Conservation (phyloP, 2,113 vertebrate genomes). For the Mesoclemmys tuberculata region DNA sequence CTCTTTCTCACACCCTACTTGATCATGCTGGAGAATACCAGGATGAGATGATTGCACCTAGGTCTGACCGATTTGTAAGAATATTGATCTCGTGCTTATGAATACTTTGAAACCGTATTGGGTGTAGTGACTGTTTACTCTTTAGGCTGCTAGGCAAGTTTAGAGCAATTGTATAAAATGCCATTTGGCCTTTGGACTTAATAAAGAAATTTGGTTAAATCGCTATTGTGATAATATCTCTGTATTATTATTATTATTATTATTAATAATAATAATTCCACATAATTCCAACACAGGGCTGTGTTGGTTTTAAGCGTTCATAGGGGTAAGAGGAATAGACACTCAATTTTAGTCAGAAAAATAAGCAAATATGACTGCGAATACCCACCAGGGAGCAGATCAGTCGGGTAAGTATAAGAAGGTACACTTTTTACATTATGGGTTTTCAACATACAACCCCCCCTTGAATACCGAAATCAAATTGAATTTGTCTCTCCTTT, state of each 20-base stretch:
- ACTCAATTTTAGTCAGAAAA: slow-evolving; percentile 10
- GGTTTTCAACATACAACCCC: not conserved
- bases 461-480: not conserved
- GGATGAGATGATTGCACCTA: not conserved
- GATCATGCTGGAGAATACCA: not conserved
- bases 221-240: not conserved
- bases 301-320: not conserved
- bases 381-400: not conserved
- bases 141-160: not conserved
- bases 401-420: not conserved
- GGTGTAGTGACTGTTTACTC: not conserved
- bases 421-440: not conserved
- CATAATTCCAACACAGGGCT: not conserved
- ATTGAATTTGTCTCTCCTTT: not conserved
- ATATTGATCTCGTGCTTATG: not conserved
- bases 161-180: not conserved
- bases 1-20: not conserved
- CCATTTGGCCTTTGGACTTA: not conserved
- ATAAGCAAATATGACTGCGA: not conserved
- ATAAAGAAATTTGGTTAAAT: not conserved
- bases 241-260: not conserved
- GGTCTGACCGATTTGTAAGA: not conserved
- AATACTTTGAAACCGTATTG: not conserved
- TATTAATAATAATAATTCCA: not conserved
- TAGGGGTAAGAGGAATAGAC: not conserved